Conservation (phyloP, 2,113 vertebrate genomes). For the Cyprinus carpio region DNA sequence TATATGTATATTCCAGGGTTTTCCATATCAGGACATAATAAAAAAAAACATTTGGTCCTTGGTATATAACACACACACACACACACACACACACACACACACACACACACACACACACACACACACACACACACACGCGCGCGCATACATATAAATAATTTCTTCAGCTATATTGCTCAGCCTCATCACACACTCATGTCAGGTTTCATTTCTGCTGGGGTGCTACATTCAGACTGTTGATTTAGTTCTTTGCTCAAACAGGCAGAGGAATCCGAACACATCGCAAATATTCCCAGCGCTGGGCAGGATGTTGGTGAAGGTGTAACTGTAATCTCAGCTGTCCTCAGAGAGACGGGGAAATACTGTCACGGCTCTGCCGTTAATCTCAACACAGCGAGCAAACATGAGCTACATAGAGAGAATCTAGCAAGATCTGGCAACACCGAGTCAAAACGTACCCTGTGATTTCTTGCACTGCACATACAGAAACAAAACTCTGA, state of each 20-base stretch:
- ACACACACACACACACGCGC: too few species aligned
- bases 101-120: too few species aligned
- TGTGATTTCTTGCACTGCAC: too few species aligned
- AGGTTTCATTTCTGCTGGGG: not conserved
- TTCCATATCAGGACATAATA: too few species aligned
- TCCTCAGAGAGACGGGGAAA: not conserved
- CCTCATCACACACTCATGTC: not conserved
- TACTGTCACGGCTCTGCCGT: not conserved
- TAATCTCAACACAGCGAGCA: constrained; percentile 12
- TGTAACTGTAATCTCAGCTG: not conserved
- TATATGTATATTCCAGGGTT: too few species aligned
- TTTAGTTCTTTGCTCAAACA: constrained; percentile 16
- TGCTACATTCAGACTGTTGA: not conserved
- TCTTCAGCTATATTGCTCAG: not conserved
- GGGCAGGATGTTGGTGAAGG: not conserved
- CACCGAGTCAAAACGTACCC: too few species aligned
- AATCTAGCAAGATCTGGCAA: not conserved
- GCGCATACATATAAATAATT: not conserved
- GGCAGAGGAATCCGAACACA: not conserved
- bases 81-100: too few species aligned
- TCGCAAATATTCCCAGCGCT: not conserved
- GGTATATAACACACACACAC: too few species aligned
- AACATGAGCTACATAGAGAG: not conserved
- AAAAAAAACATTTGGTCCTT: too few species aligned
- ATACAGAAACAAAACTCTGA: not conserved